phyloP scores from a whole-genome alignment of 2,888 invertebrate genomes.

The Carterocephalus palaemon region DNA sequence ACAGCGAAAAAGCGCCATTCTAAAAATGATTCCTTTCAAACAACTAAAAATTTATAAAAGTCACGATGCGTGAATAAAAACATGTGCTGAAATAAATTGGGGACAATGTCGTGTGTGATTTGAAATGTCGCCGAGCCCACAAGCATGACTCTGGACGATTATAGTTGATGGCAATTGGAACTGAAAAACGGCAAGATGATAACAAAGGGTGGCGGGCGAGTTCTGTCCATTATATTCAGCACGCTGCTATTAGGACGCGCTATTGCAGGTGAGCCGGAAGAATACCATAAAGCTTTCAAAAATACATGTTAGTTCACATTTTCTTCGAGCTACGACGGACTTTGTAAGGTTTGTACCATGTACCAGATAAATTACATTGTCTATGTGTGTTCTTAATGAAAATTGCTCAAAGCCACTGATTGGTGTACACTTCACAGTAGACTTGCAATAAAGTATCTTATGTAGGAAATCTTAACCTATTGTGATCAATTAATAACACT shows the following conservation, averaged over 20 bases:
- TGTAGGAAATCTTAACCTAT: too few relatives aligned
- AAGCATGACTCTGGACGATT: constrained; percentile 28
- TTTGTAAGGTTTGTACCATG: too few relatives aligned
- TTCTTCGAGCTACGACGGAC: constrained; percentile 1
- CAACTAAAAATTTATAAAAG: too few relatives aligned
- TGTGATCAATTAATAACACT: too few relatives aligned
- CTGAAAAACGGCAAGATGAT: constrained; percentile 49
- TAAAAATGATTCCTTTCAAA: too few relatives aligned
- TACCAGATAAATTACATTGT: too few relatives aligned
- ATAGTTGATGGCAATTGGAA: constrained; percentile 30
- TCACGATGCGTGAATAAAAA: background rate
- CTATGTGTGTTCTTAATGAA: too few relatives aligned
- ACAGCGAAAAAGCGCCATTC: constrained; percentile 12
- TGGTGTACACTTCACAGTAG: too few relatives aligned
- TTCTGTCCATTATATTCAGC: constrained; percentile 70
- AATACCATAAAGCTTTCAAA: constrained; percentile 23
- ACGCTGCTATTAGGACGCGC: constrained; percentile 67
- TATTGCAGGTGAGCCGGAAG: constrained; percentile 58
- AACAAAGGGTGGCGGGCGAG: constrained; percentile 52
- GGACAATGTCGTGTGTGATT: constrained; percentile 9
- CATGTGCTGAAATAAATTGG: background rate
- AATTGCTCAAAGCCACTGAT: too few relatives aligned
- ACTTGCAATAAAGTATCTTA: too few relatives aligned
- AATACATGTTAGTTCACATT: constrained; percentile 2
- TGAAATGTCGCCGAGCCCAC: constrained; percentile 17